Evolutionary conservation across 2,113 vertebrate species (phyloP), one percentile per base, ranked within the genome.

Genomic region (Prunella himalayana): DNA sequence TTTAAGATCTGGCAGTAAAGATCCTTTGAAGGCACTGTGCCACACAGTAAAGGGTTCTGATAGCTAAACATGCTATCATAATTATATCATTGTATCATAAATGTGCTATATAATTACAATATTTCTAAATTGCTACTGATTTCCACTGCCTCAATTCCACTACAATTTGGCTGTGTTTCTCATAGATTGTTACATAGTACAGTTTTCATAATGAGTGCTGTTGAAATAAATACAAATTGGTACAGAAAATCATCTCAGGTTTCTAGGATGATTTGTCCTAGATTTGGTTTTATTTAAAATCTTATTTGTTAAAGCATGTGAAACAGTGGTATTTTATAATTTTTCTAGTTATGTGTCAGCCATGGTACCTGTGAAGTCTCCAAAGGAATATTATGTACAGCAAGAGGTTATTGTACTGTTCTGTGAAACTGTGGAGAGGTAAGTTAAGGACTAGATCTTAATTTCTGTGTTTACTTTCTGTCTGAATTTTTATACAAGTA

Each of bases 311-410:
- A 51, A 73, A 66, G 7, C 3, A 2, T 59, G 20, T 90, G 22
- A 84, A 66, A 23, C 12, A 72, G 13, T 27, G n/a, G 11, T 23
- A 16, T 27, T 72, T 68, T 59, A 21, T 59, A 3, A 71, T 78
- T 57, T 93, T 73, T 78, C 78, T 94, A 99, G 99, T 97, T 99
- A 99, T 6, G 99, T 99, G 79, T 99, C 99, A 0, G 99, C 99
- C 96, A 99, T 99, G 99, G 99, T 99, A 97, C 99, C 99, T 39
- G 99, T 99, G 90, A 99, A 99, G 97, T 99, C 99, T 82, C 99
- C 99, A 76, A 98, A 99, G 97, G 99, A 99, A 94, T 99, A 99
- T 94, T 99, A 99, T n/a, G 98, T 99, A 56, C 99, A 99, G 97
- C 99, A 99, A 93, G 99, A 99, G 60, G 99, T 99, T 85, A 99